These are phyloP conservation scores for Limonius californicus DNA, from an alignment of 1,140 invertebrate genomes.

Conservation along the genomic window DNA sequence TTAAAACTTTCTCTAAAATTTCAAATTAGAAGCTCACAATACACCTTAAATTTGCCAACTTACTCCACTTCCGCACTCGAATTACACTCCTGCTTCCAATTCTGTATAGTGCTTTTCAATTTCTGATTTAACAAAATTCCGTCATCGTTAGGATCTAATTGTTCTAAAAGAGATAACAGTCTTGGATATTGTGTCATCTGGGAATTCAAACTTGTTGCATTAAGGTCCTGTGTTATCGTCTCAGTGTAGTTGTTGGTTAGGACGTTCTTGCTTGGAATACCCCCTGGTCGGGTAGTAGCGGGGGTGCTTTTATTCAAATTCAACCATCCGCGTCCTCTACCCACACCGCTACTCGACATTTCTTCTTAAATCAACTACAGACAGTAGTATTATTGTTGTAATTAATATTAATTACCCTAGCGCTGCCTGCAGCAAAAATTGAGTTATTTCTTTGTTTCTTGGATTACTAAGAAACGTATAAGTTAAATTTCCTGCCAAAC, in stretches of 20 bases:
- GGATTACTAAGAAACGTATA: not conserved
- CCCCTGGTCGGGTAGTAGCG: conserved; percentile 22
- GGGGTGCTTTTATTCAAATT: conserved; percentile 27
- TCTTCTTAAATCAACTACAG: not conserved
- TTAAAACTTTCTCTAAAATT: conserved; percentile 19
- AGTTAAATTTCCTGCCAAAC: not conserved
- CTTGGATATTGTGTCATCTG: conserved; percentile 21
- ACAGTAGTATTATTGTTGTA: no score
- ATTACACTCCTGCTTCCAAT: conserved; percentile 32
- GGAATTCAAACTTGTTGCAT: not conserved
- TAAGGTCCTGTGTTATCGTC: not conserved
- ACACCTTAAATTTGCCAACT: conserved; percentile 16
- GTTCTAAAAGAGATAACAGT: conserved; percentile 31
- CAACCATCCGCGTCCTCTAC: conserved; percentile 40
- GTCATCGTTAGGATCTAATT: conserved; percentile 37
- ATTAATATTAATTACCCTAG: no score
- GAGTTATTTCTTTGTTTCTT: not conserved
- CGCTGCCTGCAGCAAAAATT: not conserved
- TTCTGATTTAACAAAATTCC: conserved; percentile 42
- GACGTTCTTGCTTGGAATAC: not conserved
- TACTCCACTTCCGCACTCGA: conserved; percentile 36
- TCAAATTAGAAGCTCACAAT: not conserved
- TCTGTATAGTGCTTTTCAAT: conserved; percentile 35
- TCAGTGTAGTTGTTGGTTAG: conserved; percentile 16
- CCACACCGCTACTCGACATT: conserved; percentile 32